These are phyloP conservation scores for Philereme vetulata DNA, from an alignment of 2,888 invertebrate genomes.

Conservation along the genomic window DNA sequence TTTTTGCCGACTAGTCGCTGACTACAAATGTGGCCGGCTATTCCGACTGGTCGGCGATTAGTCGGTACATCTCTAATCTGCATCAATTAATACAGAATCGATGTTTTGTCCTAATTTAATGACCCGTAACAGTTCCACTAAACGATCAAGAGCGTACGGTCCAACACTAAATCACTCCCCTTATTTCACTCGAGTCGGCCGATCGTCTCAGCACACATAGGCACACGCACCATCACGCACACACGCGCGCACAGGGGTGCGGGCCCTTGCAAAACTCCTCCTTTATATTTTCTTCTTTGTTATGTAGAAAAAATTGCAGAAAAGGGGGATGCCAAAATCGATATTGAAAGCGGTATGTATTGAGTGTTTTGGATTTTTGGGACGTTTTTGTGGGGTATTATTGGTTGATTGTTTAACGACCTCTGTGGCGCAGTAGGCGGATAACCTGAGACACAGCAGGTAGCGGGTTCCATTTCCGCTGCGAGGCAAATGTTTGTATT, in stretches of 20 bases:
- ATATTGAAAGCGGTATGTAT: slow-evolving; percentile 73
- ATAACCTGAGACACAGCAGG: too few relatives aligned
- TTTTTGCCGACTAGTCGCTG: too few relatives aligned
- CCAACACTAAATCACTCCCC: slow-evolving; percentile 53
- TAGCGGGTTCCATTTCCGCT: too few relatives aligned
- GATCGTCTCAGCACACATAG: slow-evolving; percentile 78
- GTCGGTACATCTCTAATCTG: too few relatives aligned
- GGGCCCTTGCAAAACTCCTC: slow-evolving; percentile 78
- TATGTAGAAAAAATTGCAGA: slow-evolving; percentile 82
- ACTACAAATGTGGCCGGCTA: too few relatives aligned
- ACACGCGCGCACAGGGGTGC: slow-evolving; percentile 58
- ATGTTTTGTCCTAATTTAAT: too few relatives aligned
- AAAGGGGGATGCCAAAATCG: slow-evolving; percentile 79
- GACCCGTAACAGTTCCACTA: neutral
- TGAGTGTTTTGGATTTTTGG: slow-evolving; percentile 46
- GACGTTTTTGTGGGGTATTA: slow-evolving; percentile 28
- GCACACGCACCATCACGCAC: slow-evolving; percentile 51
- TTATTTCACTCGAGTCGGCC: slow-evolving; percentile 69
- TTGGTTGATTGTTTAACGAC: neutral
- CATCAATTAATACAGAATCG: too few relatives aligned
- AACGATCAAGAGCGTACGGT: slow-evolving; percentile 52
- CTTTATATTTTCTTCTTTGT: slow-evolving; percentile 82
- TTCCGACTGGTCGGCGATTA: too few relatives aligned
- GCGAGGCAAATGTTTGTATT: too few relatives aligned
- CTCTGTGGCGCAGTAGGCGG: neutral